Percentiles rank a stretch among this genome's conserved stretches.
phyloP scores from a whole-genome alignment of 2,888 invertebrate genomes.

The Phytoseiulus persimilis region DNA sequence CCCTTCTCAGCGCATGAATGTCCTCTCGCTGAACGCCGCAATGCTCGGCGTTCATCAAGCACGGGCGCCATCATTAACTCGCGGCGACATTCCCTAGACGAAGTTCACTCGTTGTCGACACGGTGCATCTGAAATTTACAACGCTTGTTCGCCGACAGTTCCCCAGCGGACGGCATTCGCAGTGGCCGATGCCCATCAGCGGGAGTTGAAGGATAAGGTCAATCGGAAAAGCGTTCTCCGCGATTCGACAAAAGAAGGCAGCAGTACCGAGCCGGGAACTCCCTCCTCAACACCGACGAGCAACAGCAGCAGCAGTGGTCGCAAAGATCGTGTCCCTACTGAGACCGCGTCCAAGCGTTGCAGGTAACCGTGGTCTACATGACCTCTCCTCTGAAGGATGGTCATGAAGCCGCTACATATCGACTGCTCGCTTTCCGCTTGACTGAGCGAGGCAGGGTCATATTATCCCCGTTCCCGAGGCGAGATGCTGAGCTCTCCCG shows the following conservation, averaged over 20 bases:
- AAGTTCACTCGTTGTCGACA: too few relatives aligned
- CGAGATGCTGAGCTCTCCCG: too few relatives aligned
- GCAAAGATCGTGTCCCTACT: slow-evolving; percentile 10
- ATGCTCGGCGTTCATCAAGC: too few relatives aligned
- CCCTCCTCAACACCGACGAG: slow-evolving; percentile 37
- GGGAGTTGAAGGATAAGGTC: background rate
- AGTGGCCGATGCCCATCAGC: slow-evolving; percentile 18
- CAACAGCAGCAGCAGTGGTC: slow-evolving; percentile 26
- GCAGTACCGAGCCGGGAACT: slow-evolving; percentile 26
- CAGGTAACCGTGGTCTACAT: background rate
- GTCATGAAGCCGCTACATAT: too few relatives aligned
- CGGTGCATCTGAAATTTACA: too few relatives aligned
- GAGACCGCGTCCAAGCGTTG: background rate
- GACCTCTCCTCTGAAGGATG: background rate
- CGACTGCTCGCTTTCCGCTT: too few relatives aligned
- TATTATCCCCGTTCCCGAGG: too few relatives aligned
- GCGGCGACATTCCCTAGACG: too few relatives aligned
- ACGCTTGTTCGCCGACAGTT: background rate
- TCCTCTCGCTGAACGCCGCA: too few relatives aligned
- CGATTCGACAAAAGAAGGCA: slow-evolving; percentile 9
- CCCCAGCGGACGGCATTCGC: background rate
- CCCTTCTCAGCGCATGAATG: too few relatives aligned
- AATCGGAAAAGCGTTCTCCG: background rate
- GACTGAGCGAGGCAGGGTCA: too few relatives aligned
- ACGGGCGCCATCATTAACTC: too few relatives aligned